Percentiles rank a stretch among this genome's conserved stretches.
Conservation (phyloP, 64 coral and sea anemone genomes). For the Trachythela sp. region DNA sequence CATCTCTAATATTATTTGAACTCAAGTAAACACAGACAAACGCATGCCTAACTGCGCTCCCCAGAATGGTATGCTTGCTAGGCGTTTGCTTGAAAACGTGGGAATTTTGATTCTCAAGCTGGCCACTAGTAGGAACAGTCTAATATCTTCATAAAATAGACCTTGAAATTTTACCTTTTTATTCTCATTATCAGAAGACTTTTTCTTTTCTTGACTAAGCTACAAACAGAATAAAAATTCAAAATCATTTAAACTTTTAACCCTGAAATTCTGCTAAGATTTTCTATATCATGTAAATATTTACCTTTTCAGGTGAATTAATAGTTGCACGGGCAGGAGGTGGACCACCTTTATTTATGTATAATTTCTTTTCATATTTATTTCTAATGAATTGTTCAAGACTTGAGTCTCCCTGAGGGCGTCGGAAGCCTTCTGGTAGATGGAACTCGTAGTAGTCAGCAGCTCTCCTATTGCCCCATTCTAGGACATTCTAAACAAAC, state of each 20-base stretch:
- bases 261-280: no score
- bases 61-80: no score
- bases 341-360: neutral
- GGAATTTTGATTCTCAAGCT: no score
- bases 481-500: neutral
- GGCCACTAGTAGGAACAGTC: no score
- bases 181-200: neutral
- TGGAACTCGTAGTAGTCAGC: neutral
- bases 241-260: neutral
- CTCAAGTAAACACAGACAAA: no score
- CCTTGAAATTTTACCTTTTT: neutral
- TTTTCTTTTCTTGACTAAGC: constrained; percentile 17
- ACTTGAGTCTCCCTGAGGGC: constrained; percentile 7
- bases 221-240: neutral
- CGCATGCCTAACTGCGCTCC: no score
- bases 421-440: neutral
- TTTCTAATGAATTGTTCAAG: constrained; percentile 19
- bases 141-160: neutral
- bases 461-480: constrained; percentile 4
- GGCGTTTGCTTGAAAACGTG: no score
- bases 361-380: constrained; percentile 25
- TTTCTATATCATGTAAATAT: neutral
- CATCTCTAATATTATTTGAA: no score
- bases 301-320: constrained; percentile 14
- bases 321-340: neutral